Percentiles rank a stretch among this genome's conserved stretches.
phyloP scores from a whole-genome alignment of 92 coral and sea anemone species.

The Porites divaricata region DNA sequence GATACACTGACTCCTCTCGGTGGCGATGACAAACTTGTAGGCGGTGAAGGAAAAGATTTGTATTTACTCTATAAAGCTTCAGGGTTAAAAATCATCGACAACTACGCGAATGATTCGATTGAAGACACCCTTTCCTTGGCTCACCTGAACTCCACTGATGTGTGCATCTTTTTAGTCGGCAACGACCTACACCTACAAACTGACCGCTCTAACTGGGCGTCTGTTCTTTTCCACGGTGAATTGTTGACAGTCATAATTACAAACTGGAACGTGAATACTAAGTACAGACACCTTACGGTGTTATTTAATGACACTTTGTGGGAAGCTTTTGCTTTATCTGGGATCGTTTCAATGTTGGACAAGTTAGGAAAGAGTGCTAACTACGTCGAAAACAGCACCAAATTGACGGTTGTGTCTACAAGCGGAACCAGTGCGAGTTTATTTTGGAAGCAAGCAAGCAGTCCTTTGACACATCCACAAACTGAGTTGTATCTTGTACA shows the following conservation, averaged over 20 bases:
- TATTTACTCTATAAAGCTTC: conserved; percentile 44
- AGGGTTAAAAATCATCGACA: conserved; percentile 33
- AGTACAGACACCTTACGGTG: conserved; percentile 48
- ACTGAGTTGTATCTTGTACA: conserved; percentile 6
- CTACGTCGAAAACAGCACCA: neutral
- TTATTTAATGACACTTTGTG: conserved; percentile 48
- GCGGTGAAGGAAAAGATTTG: conserved; percentile 60
- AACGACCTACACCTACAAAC: conserved; percentile 43
- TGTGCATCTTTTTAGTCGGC: too few relatives aligned
- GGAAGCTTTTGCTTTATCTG: conserved; percentile 15
- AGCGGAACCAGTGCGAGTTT: conserved; percentile 3
- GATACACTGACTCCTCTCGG: conserved; percentile 43
- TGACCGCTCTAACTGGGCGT: neutral
- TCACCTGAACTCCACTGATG: conserved; percentile 29
- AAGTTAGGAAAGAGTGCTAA: neutral
- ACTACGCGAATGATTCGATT: conserved; percentile 43
- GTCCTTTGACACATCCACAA: neutral
- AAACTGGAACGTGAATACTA: conserved; percentile 48
- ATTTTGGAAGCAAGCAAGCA: conserved; percentile 26
- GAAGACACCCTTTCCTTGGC: conserved; percentile 63
- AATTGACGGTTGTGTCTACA: conserved; percentile 21
- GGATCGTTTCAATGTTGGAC: conserved; percentile 1
- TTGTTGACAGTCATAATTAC: conserved; percentile 40
- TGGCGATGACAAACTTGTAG: conserved; percentile 61
- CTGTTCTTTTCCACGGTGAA: conserved; percentile 37